phyloP scores from a whole-genome alignment of 2,888 invertebrate species.

The Cantharis lateralis region DNA sequence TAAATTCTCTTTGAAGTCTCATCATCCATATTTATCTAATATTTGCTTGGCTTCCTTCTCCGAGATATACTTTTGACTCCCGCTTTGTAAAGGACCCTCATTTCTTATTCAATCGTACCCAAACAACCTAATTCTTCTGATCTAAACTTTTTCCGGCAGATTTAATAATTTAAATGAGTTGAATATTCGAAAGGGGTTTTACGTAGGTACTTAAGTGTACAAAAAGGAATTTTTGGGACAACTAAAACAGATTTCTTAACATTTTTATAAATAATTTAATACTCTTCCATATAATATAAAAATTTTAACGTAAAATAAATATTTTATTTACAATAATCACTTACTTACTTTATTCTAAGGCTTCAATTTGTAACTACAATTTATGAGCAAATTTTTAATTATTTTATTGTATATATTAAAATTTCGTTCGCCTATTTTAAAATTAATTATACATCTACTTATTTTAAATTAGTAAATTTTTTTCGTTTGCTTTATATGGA shows the following conservation, averaged over 20 bases:
- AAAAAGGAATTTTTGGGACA: background rate
- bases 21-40: background rate
- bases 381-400: slow-evolving; percentile 3
- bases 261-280: background rate
- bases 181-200: background rate
- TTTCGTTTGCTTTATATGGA: slow-evolving; percentile 6
- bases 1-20: background rate
- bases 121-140: background rate
- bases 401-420: background rate
- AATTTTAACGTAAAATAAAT: background rate
- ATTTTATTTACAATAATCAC: slow-evolving; percentile 1
- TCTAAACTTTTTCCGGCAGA: background rate
- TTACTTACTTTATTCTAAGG: background rate
- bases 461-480: slow-evolving; percentile 9
- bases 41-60: background rate
- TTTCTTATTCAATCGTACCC: background rate
- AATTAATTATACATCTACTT: background rate
- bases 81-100: background rate
- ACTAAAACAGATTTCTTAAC: background rate
- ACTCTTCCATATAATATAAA: background rate
- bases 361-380: background rate
- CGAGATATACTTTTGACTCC: background rate
- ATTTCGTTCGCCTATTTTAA: background rate
- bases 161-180: background rate
- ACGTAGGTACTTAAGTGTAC: background rate